These are phyloP conservation scores for Drosophila histrio DNA, from an alignment of 2,888 invertebrate species.

Conservation along the genomic window DNA sequence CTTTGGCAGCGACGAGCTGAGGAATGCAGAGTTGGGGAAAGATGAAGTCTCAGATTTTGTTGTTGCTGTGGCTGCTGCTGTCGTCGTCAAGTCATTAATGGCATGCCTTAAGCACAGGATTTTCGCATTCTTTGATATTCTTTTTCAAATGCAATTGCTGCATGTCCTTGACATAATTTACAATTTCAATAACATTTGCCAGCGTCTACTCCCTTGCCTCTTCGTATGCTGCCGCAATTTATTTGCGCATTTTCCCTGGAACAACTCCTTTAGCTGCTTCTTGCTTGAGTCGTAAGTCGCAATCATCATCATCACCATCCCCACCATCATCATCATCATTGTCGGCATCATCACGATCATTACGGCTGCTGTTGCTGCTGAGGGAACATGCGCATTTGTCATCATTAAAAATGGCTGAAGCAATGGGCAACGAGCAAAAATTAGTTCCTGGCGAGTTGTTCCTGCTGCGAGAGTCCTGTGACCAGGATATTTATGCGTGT, in stretches of 20 bases:
- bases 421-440: conserved; percentile 43
- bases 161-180: conserved; percentile 78
- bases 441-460: conserved; percentile 50
- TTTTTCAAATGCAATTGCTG: conserved; percentile 39
- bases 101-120: conserved; percentile 39
- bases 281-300: conserved; percentile 43
- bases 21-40: not conserved
- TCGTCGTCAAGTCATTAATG: conserved; percentile 50
- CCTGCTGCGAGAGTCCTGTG: conserved; percentile 29
- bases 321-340: conserved; percentile 29
- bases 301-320: conserved; percentile 44
- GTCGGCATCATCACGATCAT: conserved; percentile 34
- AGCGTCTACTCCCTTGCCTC: not conserved
- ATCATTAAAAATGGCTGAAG: conserved; percentile 64
- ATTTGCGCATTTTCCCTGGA: conserved; percentile 55
- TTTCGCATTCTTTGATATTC: conserved; percentile 29
- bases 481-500: conserved; percentile 73
- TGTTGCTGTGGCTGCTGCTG: conserved; percentile 7
- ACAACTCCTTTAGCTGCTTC: conserved; percentile 47
- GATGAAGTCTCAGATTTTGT: conserved; percentile 1
- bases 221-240: conserved; percentile 54
- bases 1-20: not conserved
- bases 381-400: conserved; percentile 66
- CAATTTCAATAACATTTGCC: conserved; percentile 72
- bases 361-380: conserved; percentile 10